A percentile compares a stretch with the other conserved stretches of the same genome.
Evolutionary conservation across 2,113 vertebrate species (phyloP).

Genomic region (Tupaia chinensis): DNA sequence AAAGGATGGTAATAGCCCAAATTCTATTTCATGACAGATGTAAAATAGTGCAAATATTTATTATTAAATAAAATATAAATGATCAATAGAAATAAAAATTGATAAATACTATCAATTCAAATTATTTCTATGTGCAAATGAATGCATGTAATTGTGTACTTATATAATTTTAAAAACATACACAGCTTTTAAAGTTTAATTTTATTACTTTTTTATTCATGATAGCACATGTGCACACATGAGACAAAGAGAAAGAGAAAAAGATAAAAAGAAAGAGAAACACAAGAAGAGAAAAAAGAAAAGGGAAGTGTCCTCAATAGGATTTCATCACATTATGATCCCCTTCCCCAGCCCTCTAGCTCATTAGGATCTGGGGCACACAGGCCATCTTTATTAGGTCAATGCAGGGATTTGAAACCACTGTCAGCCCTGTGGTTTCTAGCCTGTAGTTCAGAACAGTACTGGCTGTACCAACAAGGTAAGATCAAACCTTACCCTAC

Average conservation of each 20-base stretch:
- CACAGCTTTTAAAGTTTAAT: not conserved
- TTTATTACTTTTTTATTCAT: too few relatives aligned
- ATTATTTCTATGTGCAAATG: constrained; percentile 82
- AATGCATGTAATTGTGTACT: not conserved
- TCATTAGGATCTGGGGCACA: too few relatives aligned
- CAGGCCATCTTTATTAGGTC: too few relatives aligned
- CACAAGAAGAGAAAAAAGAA: not conserved
- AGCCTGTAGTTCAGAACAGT: too few relatives aligned
- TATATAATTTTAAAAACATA: constrained; percentile 80
- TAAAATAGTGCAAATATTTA: not conserved
- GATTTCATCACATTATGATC: too few relatives aligned
- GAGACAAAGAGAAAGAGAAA: too few relatives aligned
- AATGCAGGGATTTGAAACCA: too few relatives aligned
- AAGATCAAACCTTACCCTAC: not conserved
- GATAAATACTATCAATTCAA: constrained; percentile 30
- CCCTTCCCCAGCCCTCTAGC: too few relatives aligned
- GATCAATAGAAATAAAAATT: not conserved
- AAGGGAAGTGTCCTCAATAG: not conserved
- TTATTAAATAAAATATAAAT: not conserved
- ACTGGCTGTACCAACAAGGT: too few relatives aligned
- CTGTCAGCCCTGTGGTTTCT: too few relatives aligned
- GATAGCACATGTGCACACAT: too few relatives aligned
- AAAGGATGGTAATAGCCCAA: not conserved
- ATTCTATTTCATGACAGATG: not conserved
- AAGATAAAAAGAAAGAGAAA: too few relatives aligned